Base-by-base conservation (phyloP, 2,113 vertebrate species). In the Irena cyanogastra region DNA sequence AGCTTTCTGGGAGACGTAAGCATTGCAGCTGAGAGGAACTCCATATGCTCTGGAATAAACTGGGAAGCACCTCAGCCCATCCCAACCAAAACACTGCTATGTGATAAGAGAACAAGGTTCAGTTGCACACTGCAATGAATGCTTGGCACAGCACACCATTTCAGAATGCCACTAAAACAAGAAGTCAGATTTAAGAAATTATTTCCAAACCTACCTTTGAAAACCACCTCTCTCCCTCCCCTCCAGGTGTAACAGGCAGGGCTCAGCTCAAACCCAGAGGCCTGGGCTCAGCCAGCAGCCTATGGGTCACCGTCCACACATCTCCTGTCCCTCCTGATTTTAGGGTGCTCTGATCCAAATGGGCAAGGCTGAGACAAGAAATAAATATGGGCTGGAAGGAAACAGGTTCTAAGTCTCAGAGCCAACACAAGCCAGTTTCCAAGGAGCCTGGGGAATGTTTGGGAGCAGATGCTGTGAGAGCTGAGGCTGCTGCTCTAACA, bases 131-230 rank as follows among this genome's bases (percentile, higher is more conserved):
- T 39, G 17, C 45, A 39, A 11, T 4, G 24, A 65, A 2, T 24
- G 14, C 59, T 76, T 79, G 61, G 45, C 74, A 75, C 0, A 0
- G 33, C 1, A 1, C 10, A 31, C 6, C 31, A 45, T 50, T 57
- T 69, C 80, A 76, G 44, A 72, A 76, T 76, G 63, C 33, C 22
- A 31, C 71, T 30, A 56, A 56, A 83, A 64, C n/a, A 50, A 39
- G 4, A 37, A 64, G 16, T 7, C 11, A n/a, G 7, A 14, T 37
- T 72, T n/a, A 61, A 24, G 44, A 17, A 72, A 50, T 44, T 28
- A 61, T 65, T 80, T 65, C 20, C 61, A 80, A 50, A 69, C 8
- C 15, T 63, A 35, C 42, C 64, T 63, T 74, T 66, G 21, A 50
- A 85, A 69, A 6, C 3, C 6, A 15, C 8, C 10, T 9, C 5